Conservation (phyloP, 2,113 vertebrate genomes). For the Trematomus loennbergii region DNA sequence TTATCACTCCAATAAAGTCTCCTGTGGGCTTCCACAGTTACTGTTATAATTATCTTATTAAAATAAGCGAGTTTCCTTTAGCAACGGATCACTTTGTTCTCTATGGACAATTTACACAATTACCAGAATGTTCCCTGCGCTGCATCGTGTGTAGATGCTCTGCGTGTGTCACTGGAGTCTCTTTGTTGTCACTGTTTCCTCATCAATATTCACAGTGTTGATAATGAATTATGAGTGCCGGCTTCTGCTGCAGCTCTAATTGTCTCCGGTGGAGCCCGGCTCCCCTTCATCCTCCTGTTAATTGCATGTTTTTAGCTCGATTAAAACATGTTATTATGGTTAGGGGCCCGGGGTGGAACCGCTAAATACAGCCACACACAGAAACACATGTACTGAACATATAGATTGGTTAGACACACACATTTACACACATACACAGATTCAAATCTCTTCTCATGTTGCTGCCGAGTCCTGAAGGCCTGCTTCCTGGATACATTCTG, state of each 20-base stretch:
- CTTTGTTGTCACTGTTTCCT: constrained; percentile 66
- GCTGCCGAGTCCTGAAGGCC: constrained; percentile 8
- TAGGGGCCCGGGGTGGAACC: constrained; percentile 22
- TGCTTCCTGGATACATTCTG: constrained; percentile 28
- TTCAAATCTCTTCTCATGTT: neutral
- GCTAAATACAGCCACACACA: constrained; percentile 5
- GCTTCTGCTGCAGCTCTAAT: constrained; percentile 57
- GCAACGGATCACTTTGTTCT: neutral
- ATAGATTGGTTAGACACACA: neutral
- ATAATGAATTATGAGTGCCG: constrained; percentile 59
- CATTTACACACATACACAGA: constrained; percentile 4
- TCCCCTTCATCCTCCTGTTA: constrained; percentile 40
- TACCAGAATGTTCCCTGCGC: neutral
- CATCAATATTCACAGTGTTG: constrained; percentile 65
- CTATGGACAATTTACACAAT: neutral
- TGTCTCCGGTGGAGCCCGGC: constrained; percentile 58
- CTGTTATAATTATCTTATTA: neutral
- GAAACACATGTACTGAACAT: constrained; percentile 5
- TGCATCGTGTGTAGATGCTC: neutral
- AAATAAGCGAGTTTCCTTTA: neutral
- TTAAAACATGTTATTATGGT: constrained; percentile 66
- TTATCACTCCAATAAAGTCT: too few species aligned
- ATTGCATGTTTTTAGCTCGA: constrained; percentile 64
- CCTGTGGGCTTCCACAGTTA: too few species aligned
- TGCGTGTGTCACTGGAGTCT: constrained; percentile 26